These are phyloP conservation scores for Aphaenogaster floridana DNA, from an alignment of 1,140 invertebrate genomes.

Conservation along the genomic window DNA sequence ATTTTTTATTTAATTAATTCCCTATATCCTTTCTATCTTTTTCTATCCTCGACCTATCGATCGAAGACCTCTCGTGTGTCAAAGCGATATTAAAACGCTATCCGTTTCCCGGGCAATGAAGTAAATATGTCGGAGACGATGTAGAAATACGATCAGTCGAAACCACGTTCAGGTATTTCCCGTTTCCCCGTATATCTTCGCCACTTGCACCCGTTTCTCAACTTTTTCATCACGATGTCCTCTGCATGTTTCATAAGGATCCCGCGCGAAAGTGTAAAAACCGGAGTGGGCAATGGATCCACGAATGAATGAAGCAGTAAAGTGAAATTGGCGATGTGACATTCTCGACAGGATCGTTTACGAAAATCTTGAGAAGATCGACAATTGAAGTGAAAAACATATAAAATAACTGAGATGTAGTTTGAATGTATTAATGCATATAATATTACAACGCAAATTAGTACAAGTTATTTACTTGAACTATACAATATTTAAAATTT, in stretches of 20 bases:
- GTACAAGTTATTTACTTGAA: background rate
- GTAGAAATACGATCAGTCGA: conserved; percentile 75
- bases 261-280: conserved; percentile 74
- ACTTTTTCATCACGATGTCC: conserved; percentile 76
- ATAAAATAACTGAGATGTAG: background rate
- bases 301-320: conserved; percentile 72
- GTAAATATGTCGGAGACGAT: conserved; percentile 63
- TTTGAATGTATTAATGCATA: background rate
- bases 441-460: background rate
- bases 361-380: conserved; percentile 20
- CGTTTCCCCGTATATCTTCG: conserved; percentile 76
- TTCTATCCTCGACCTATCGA: conserved; percentile 19
- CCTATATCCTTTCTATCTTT: background rate
- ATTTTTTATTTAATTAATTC: conserved; percentile 28
- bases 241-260: conserved; percentile 78
- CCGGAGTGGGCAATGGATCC: conserved; percentile 65
- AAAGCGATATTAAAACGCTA: conserved; percentile 68
- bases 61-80: conserved; percentile 38
- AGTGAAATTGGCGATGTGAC: conserved; percentile 24
- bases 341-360: background rate
- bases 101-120: conserved; percentile 51
- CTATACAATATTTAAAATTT: background rate
- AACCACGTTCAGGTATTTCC: conserved; percentile 74
- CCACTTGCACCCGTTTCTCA: conserved; percentile 78
- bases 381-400: background rate